Evolutionary conservation across 2,888 invertebrate genomes (phyloP), one percentile per base, ranked within the genome.

Genomic region (Metalampra italica): DNA sequence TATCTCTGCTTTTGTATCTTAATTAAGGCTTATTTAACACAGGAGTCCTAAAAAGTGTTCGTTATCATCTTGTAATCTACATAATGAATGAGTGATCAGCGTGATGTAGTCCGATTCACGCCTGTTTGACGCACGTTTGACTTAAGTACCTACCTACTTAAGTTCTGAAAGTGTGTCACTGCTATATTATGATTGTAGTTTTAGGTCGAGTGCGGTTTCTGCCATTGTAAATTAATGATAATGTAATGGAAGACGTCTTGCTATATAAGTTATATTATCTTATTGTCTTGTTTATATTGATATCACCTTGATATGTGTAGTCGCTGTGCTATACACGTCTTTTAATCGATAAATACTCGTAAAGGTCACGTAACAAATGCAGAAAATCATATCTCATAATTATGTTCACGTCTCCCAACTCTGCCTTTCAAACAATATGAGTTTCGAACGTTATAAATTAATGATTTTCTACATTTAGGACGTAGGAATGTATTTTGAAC

Each of bases 211-310:
- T 76, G 68, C 64, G 54, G 59, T 66, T 63, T 67, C 60, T 63
- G 63, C 62, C 62, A 68, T 71, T 67, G 62, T 74, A 70, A 74
- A 70, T 76, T 73, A 72, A 76, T 77, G 72, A 75, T 81, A 79
- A 77, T 74, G 70, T 68, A 69, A 71, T 71, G 69, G 65, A 73
- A 71, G 64, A 74, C 36, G 65, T 60, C 64, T 69, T 32, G 32
- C 63, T 67, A 22, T 22, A 22, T 22, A 22, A 63, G 71, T 69
- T 74, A 70, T 77, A 77, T 75, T 70, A 71, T 61, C 60, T 54
- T 57, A 64, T 66, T 69, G 69, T 66, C 59, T 70, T 79, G 74
- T 80, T 78, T 77, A 71, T 68, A 70, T 67, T 71, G 72, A 72
- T 80, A 78, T 76, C 78, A 61, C 57, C 58, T 52, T 46, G 47